Evolutionary conservation across 2,113 vertebrate species (phyloP), one percentile per base, ranked within the genome.

Genomic region (Ariopsis seemanni): DNA sequence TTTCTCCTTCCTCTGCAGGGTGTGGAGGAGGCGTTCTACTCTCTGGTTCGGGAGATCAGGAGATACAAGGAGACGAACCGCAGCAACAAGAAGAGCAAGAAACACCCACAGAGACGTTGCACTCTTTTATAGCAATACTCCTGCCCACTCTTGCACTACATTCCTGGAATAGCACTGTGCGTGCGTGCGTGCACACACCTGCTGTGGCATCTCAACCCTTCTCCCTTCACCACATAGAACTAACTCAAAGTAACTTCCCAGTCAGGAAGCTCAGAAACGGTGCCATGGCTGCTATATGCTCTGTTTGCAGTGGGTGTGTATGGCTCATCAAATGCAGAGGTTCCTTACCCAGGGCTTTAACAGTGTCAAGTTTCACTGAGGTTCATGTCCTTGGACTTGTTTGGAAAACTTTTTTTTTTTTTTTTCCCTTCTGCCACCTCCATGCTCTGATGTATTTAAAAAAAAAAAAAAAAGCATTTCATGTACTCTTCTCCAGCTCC

Each of bases 1-100:
- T 53, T 22, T 52, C 34, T 48, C 12, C 42, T 42, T 42, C 42
- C 42, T 42, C 42, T 4, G 25, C 90, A 97, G 96, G 96, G 96
- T 30, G 96, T 97, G 55, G 96, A 97, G 85, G 96, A 97, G 86
- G 96, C 96, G 1, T 97, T 97, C 87, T 97, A 97, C 89, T 97
- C 96, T 1, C 92, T 97, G n/a, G 96, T 97, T n/a, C 93, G 96
- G 72, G 96, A 97, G 91, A 97, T 97, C 85, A 94, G 96, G 89
- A 94, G 91, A 91, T 96, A 97, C 86, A 97, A 97, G 91, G 96
- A 96, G 92, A 96, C 96, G 83, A 96, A 96, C 91, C 95, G 96
- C 93, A 96, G 95, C 90, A 96, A 95, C 89, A 96, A 96, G 92
- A 97, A 96, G 94, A 96, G 94, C 93, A 96, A 96, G 93, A 97